These are phyloP conservation scores for Odontomyia ornata DNA, from an alignment of 2,888 invertebrate species.

Conservation along the genomic window DNA sequence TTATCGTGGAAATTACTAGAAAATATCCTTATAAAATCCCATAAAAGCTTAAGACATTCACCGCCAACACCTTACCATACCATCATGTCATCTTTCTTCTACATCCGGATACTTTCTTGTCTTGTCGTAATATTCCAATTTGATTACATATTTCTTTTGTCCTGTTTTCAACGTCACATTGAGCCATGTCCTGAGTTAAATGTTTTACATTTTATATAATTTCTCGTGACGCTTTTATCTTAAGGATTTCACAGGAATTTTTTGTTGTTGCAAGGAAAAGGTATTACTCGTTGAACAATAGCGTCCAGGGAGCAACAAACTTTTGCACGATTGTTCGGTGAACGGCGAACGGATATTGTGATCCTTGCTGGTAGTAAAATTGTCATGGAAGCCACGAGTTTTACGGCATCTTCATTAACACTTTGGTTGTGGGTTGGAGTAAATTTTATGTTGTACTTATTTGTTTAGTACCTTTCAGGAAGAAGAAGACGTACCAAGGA, in stretches of 20 bases:
- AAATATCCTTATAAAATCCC: slow-evolving; percentile 1
- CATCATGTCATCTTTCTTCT: neutral
- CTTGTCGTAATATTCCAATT: slow-evolving; percentile 37
- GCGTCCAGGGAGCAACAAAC: slow-evolving; percentile 32
- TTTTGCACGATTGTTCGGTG: neutral
- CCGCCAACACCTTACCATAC: neutral
- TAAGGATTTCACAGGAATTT: neutral
- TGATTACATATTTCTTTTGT: slow-evolving; percentile 30
- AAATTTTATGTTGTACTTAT: slow-evolving; percentile 24
- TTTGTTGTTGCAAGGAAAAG: neutral
- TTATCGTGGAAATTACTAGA: slow-evolving; percentile 6
- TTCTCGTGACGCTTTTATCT: slow-evolving; percentile 9
- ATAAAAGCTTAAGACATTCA: neutral
- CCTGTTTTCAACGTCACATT: neutral
- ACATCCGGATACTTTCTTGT: slow-evolving; percentile 15
- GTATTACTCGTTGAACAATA: neutral
- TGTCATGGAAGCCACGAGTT: slow-evolving; percentile 14
- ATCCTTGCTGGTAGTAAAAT: slow-evolving; percentile 21
- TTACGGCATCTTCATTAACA: slow-evolving; percentile 43
- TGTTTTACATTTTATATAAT: slow-evolving; percentile 7
- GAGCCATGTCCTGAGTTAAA: slow-evolving; percentile 15
- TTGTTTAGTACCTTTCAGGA: neutral
- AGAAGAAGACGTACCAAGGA: neutral
- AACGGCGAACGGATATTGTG: neutral
- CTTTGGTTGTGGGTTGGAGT: slow-evolving; percentile 21